Percentiles rank a stretch among this genome's conserved stretches.
Evolutionary conservation across 1,140 invertebrate species (phyloP).

Genomic region (Lucilia cuprina): DNA sequence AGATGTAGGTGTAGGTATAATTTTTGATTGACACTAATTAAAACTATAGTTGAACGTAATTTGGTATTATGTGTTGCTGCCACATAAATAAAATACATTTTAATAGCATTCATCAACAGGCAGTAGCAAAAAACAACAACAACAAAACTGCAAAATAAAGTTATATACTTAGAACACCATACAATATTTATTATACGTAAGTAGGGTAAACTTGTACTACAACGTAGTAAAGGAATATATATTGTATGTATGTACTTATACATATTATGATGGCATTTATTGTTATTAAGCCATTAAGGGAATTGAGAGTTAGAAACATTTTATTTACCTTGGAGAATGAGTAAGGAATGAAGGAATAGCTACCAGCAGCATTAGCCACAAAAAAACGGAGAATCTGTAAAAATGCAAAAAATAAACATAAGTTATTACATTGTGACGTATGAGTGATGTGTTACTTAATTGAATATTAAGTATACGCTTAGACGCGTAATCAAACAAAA

Average conservation of each 20-base stretch:
- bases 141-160: not conserved
- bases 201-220: too few relatives aligned
- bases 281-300: not conserved
- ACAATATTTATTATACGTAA: not conserved
- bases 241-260: not conserved
- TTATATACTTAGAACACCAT: not conserved
- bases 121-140: not conserved
- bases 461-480: not conserved
- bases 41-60: not conserved
- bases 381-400: not conserved
- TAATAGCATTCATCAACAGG: not conserved
- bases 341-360: not conserved
- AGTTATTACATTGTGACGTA: not conserved
- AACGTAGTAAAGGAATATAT: not conserved
- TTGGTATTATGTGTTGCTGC: not conserved
- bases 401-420: not conserved
- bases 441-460: slow-evolving; percentile 4
- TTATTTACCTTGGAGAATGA: not conserved
- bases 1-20: not conserved
- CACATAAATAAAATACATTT: not conserved
- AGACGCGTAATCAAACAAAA: not conserved
- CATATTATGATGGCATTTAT: not conserved
- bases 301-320: not conserved
- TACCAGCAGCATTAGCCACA: not conserved
- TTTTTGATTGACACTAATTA: slow-evolving; percentile 10